Base-by-base conservation (phyloP, 2,113 vertebrate genomes). In the Pica pica region DNA sequence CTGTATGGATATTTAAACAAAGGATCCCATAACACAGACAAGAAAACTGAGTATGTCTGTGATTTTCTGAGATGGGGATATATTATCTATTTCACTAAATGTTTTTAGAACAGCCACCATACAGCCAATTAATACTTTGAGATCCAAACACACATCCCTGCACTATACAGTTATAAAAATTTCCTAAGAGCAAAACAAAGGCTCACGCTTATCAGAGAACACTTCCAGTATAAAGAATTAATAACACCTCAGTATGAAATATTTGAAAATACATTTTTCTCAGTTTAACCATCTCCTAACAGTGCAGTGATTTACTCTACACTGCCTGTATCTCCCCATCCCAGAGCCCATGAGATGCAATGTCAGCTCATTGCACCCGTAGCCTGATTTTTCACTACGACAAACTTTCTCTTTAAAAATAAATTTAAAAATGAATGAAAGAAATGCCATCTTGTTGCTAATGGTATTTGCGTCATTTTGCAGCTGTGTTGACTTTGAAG, bases 401-500 rank as follows among this genome's bases (percentile, higher is more conserved):
- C 84, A 83, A 92, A 90, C 28, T 77, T 91, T 84, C 31, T 86
- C 50, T 96, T 74, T 70, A 42, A 42, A 82, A 82, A 74, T 3
- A 81, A 75, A 74, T 46, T 21, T 21, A n/a, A 31, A 65, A 49
- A 33, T 5, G n/a, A 35, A 53, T 23, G 52, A 28, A 86, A 81
- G 55, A 89, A 80, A 47, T 89, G 74, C 81, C 83, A 85, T 95
- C 44, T 84, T 95, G 82, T 85, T 1, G 1, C 37, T 69, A 87
- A 71, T 52, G 69, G 93, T 64, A 73, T 70, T 92, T 77, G 61
- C 22, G 13, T 95, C 93, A 94, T 81, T 95, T 87, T 93, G 96
- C 96, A 96, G 97, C 95, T 97, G 96, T 68, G 91, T 93, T 93
- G 73, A n/a, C 94, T 90, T 76, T 97, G 95, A 88, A 91, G 75